Evolutionary conservation across 2,888 invertebrate species (phyloP), one percentile per base, ranked within the genome.

Genomic region (Dilophus febrilis): DNA sequence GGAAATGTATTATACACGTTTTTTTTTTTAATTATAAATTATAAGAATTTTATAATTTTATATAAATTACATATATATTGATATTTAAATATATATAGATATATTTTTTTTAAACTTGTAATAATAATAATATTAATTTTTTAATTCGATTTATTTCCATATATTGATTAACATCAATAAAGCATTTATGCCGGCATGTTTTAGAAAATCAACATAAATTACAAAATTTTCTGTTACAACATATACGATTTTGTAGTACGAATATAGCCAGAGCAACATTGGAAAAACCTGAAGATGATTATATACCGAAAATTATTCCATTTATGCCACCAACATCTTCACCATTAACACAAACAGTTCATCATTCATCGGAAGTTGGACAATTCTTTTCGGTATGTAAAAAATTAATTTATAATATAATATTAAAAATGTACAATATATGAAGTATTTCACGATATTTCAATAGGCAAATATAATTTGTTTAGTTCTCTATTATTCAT

Each of bases 151-250:
- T 35, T 26, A 13, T 26, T 34, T 18, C 17, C 34, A 22, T 22
- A 22, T 22, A 22, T 22, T n/a, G n/a, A n/a, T n/a, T n/a, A n/a
- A n/a, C n/a, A n/a, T n/a, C n/a, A 27, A 29, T 45, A 4, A 51
- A 75, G 72, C 65, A 67, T 46, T 59, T 73, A 48, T 71, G 74
- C 54, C 71, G 71, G 63, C 71, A 72, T 68, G 65, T 79, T 46
- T 68, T 78, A 55, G 72, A 74, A 58, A 77, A 78, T 53, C 79
- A 79, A 58, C 78, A 78, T 59, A 76, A 79, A 57, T 56, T 79
- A 48, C 71, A 71, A 49, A 72, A 72, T 35, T 66, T 67, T 40
- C 64, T 71, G 31, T 56, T 56, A 40, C 58, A 59, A 43, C 60
- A 60, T 29, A 56, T 59, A 26, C 64, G 74, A 13, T 60, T 64